phyloP scores from a whole-genome alignment of 2,113 vertebrate species.

The Neomonachus schauinslandi region DNA sequence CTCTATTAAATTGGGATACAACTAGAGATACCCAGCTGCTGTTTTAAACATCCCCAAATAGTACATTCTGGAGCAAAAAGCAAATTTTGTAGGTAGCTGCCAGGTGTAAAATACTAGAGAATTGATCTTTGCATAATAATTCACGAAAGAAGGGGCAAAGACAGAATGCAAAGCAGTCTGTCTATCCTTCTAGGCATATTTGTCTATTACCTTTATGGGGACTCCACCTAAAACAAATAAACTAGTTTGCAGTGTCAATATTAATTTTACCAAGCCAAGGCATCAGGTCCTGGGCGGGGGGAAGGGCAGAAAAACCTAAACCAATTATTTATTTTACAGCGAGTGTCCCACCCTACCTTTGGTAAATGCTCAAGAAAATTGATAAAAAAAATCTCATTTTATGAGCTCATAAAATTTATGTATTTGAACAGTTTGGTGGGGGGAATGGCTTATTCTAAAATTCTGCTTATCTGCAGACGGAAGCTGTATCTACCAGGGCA shows the following conservation, averaged over 20 bases:
- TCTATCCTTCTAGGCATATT: neutral
- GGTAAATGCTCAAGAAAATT: neutral
- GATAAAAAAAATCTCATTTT: constrained; percentile 32
- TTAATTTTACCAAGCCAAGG: constrained; percentile 50
- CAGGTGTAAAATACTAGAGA: neutral
- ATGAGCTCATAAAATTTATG: constrained; percentile 43
- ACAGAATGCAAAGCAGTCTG: neutral
- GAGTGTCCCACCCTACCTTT: neutral
- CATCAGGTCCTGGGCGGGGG: neutral
- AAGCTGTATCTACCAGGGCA: neutral
- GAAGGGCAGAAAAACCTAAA: neutral
- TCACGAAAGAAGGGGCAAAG: constrained; percentile 20
- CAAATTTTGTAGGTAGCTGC: constrained; percentile 6
- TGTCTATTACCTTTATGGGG: neutral
- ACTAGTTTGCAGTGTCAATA: constrained; percentile 41
- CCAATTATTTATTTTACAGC: constrained; percentile 16
- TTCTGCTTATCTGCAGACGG: neutral
- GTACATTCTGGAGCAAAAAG: neutral
- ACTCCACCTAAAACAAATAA: constrained; percentile 10
- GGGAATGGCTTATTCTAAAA: neutral
- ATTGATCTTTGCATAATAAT: constrained; percentile 48
- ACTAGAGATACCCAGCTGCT: neutral
- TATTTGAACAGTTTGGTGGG: neutral
- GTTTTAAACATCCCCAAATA: constrained; percentile 41
- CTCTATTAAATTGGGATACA: constrained; percentile 46